Evolutionary conservation across 2,113 vertebrate genomes (phyloP), one percentile per base, ranked within the genome.

Genomic region (Neogale vison): DNA sequence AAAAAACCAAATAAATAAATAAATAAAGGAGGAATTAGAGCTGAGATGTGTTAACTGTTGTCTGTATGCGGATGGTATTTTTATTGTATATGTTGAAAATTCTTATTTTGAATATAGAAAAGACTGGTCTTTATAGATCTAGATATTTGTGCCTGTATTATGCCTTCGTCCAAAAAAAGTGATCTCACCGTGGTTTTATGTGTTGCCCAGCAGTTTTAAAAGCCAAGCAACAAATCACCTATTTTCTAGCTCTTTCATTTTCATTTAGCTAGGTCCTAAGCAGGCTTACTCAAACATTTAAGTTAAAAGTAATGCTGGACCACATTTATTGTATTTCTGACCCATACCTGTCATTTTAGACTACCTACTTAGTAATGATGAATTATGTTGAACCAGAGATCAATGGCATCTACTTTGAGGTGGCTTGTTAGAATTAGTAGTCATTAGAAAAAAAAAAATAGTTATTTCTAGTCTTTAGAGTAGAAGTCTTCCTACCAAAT

Each of bases 391-490:
- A 96, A 55, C 47, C 26, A 67, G 26, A 93, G 52, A 63, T 89
- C 29, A 71, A 1, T 74, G n/a, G 42, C 59, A 96, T 61, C 47
- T 94, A 6, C 45, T 92, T 72, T 94, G 88, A 97, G 45, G 82
- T 72, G 74, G n/a, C 36, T 59, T 88, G 23, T 89, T 93, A 74
- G 39, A 86, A 88, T 94, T 90, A 61, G 23, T 80, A 87, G n/a
- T 92, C 36, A 88, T 95, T 67, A 61, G 59, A 4, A 61, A 65
- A 67, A 65, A 67, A 65, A 67, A 36, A 52, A 52, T 84, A 87
- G n/a, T 92, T 29, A 90, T 95, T 95, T 88, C 84, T 74, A 95
- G 24, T 7, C 50, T 90, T 91, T 45, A 95, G 55, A 93, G 36
- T 80, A 42, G 83, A 96, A 81, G 13, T 67, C 36, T 84, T 89